phyloP scores from a whole-genome alignment of 2,888 invertebrate genomes.

The Aphodius granarius region DNA sequence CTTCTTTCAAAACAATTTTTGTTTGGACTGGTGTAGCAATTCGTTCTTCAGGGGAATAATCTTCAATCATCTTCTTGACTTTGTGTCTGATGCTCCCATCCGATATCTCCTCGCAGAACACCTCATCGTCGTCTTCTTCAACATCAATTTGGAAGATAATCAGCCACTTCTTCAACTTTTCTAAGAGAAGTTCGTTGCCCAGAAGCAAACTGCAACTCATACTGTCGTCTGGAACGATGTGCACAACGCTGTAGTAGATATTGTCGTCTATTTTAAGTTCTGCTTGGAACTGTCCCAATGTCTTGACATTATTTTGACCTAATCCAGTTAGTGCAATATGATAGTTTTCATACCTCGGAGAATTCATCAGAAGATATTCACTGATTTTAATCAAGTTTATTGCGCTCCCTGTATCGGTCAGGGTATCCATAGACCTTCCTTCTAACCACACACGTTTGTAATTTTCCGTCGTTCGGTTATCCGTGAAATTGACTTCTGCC shows the following conservation, averaged over 20 bases:
- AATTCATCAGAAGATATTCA: background rate
- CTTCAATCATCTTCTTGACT: constrained; percentile 28
- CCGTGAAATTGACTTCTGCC: background rate
- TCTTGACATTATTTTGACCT: constrained; percentile 7
- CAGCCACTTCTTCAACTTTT: background rate
- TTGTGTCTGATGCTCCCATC: constrained; percentile 4
- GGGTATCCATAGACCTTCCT: background rate
- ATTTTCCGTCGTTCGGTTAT: background rate
- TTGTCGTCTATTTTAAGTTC: too few species aligned
- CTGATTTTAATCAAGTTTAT: constrained; percentile 12
- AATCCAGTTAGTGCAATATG: constrained; percentile 17
- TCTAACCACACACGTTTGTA: background rate
- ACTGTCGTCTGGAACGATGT: constrained; percentile 19
- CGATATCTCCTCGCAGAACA: background rate
- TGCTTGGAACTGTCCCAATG: constrained; percentile 15
- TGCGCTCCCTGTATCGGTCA: constrained; percentile 27
- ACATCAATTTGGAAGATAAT: background rate
- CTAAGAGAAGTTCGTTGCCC: constrained; percentile 12
- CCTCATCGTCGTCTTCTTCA: constrained; percentile 7
- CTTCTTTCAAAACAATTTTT: constrained; percentile 40
- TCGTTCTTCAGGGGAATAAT: constrained; percentile 34
- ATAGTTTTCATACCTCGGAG: constrained; percentile 11
- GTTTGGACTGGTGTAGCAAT: constrained; percentile 36
- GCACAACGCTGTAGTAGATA: background rate
- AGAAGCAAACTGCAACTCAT: constrained; percentile 13